Conservation (phyloP, 2,113 vertebrate genomes). For the Eulacestoma nigropectus region DNA sequence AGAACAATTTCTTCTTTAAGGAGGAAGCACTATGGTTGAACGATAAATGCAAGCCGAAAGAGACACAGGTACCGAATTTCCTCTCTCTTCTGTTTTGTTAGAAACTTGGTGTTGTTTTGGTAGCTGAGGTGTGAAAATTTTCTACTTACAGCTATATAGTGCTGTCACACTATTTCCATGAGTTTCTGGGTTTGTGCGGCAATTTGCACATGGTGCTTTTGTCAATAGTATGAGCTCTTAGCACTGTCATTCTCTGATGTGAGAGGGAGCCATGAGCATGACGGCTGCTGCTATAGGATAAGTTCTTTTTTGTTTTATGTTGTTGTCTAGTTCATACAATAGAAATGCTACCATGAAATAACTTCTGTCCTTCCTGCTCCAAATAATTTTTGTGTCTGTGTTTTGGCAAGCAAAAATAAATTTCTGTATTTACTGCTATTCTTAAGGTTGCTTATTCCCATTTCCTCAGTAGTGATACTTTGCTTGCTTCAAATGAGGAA, state of each 20-base stretch:
- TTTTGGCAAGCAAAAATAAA: not conserved
- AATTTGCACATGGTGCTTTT: not conserved
- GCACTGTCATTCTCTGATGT: not conserved
- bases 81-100: not conserved
- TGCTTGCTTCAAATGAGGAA: not conserved
- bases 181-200: not conserved
- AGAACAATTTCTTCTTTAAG: not conserved
- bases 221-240: not conserved
- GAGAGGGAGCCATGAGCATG: accelerated
- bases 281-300: not conserved
- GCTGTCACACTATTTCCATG: not conserved
- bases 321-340: not conserved
- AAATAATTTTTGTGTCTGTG: not conserved
- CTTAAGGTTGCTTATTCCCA: not conserved
- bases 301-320: not conserved
- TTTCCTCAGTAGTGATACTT: not conserved
- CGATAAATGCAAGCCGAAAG: not conserved
- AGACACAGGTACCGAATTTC: not conserved
- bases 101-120: not conserved
- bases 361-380: not conserved
- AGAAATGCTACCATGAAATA: not conserved
- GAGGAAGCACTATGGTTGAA: not conserved
- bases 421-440: not conserved
- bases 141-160: not conserved
- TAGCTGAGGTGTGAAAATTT: not conserved